A percentile compares a stretch with the other conserved stretches of the same genome.
These are phyloP conservation scores for Leptobrachium leishanense DNA, from an alignment of 2,113 vertebrate genomes.

Conservation along the genomic window DNA sequence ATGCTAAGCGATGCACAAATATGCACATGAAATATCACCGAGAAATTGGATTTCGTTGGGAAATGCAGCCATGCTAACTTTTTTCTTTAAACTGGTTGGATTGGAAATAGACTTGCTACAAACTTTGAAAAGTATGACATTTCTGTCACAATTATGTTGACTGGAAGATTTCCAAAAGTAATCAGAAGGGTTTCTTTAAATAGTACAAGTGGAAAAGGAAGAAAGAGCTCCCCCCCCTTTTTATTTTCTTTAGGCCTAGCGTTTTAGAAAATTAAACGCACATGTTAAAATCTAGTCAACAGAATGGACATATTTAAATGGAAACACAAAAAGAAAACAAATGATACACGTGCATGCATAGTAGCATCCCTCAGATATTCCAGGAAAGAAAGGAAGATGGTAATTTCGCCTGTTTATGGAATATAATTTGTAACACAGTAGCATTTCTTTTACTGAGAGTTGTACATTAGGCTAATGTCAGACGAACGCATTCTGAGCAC, in stretches of 20 bases:
- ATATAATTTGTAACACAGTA: too few species aligned
- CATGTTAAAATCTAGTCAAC: not conserved
- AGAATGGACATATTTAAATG: too few species aligned
- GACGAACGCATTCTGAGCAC: too few species aligned
- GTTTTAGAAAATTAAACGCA: conserved; percentile 6
- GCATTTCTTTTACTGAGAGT: too few species aligned
- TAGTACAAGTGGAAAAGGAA: conserved; percentile 14
- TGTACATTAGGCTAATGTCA: too few species aligned
- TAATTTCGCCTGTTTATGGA: too few species aligned
- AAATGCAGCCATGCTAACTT: not conserved
- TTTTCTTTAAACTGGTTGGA: conserved; percentile 15
- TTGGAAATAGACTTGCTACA: not conserved
- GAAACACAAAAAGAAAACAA: too few species aligned
- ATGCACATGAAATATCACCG: not conserved
- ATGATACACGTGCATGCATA: too few species aligned
- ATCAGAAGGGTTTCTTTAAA: conserved; percentile 25
- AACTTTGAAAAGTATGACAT: not conserved
- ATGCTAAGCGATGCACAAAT: not conserved
- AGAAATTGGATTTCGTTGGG: not conserved
- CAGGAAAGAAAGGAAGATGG: too few species aligned
- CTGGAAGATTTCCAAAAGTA: conserved; percentile 33
- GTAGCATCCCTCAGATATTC: too few species aligned
- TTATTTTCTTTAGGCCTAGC: conserved; percentile 8
- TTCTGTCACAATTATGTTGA: conserved; percentile 24
- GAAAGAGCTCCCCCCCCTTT: not conserved